These are phyloP conservation scores for Andrena hattorfiana DNA, from an alignment of 2,888 invertebrate genomes.

Conservation along the genomic window DNA sequence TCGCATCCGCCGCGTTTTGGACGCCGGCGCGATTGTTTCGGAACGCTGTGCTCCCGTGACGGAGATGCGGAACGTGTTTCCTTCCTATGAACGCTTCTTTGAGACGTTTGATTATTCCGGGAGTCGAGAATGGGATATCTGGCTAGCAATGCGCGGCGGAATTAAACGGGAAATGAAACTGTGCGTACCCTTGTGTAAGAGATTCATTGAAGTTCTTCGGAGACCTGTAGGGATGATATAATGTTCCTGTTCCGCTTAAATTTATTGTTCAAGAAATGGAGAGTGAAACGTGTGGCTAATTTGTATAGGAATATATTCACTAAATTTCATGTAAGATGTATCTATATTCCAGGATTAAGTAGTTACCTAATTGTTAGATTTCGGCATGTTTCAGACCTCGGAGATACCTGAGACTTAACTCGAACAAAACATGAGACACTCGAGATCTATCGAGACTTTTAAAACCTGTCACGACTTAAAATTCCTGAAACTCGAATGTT, in stretches of 20 bases:
- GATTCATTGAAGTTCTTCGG: background rate
- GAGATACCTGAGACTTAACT: too few species aligned
- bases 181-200: background rate
- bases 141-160: background rate
- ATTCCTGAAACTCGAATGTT: too few species aligned
- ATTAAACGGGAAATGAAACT: constrained; percentile 7
- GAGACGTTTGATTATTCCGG: constrained; percentile 2
- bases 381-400: too few species aligned
- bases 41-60: background rate
- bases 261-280: background rate
- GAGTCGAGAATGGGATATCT: background rate
- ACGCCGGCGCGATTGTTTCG: constrained; percentile 23
- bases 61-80: constrained; percentile 8
- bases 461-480: too few species aligned
- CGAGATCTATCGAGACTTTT: too few species aligned
- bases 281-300: too few species aligned
- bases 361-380: too few species aligned
- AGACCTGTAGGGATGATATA: background rate
- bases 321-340: too few species aligned
- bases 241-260: background rate
- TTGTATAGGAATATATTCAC: too few species aligned
- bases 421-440: too few species aligned
- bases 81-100: background rate
- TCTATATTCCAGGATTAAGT: too few species aligned
- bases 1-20: constrained; percentile 31